A percentile compares a stretch with the other conserved stretches of the same genome.
phyloP scores from a whole-genome alignment of 1,140 invertebrate species.

The Drosophila repleta region DNA sequence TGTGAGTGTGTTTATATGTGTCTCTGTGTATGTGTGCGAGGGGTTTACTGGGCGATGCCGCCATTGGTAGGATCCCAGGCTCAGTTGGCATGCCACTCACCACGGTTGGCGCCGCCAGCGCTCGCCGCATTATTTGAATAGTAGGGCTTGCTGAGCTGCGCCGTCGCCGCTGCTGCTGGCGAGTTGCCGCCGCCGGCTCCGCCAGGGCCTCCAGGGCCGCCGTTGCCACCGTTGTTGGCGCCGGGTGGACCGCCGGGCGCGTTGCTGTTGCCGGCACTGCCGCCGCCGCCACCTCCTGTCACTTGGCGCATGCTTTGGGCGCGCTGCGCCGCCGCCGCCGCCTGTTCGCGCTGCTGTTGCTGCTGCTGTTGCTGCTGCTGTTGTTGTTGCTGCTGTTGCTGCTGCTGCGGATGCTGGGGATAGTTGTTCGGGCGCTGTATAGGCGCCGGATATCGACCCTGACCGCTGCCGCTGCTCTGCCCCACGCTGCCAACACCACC shows the following conservation, averaged over 20 bases:
- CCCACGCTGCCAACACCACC: constrained; percentile 61
- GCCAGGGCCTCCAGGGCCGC: constrained; percentile 55
- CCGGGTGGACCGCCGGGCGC: constrained; percentile 65
- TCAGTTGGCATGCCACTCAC: constrained; percentile 77
- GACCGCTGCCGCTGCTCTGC: constrained; percentile 62
- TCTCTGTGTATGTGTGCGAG: constrained; percentile 23
- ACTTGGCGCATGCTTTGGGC: constrained; percentile 80
- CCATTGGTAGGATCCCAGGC: constrained; percentile 56
- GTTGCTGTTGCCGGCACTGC: constrained; percentile 61
- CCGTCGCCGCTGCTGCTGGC: constrained; percentile 36
- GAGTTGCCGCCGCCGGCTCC: constrained; percentile 60
- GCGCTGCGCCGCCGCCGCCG: constrained; percentile 64
- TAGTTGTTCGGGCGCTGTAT: constrained; percentile 84
- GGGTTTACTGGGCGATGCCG: constrained; percentile 80
- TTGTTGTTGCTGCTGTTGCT: constrained; percentile 74
- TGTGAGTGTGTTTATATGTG: constrained; percentile 9
- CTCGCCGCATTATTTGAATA: constrained; percentile 79
- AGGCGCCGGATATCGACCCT: constrained; percentile 81
- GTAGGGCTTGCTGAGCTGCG: constrained; percentile 79
- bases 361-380: constrained; percentile 83
- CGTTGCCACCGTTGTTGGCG: constrained; percentile 51
- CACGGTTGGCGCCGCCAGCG: constrained; percentile 60
- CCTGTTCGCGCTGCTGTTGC: constrained; percentile 61
- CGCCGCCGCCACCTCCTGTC: constrained; percentile 62
- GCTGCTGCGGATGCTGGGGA: constrained; percentile 84